Evolutionary conservation across 2,797 vertebrate genomes (phyloP).

Genomic region (Hydrocynus forskahlii): DNA sequence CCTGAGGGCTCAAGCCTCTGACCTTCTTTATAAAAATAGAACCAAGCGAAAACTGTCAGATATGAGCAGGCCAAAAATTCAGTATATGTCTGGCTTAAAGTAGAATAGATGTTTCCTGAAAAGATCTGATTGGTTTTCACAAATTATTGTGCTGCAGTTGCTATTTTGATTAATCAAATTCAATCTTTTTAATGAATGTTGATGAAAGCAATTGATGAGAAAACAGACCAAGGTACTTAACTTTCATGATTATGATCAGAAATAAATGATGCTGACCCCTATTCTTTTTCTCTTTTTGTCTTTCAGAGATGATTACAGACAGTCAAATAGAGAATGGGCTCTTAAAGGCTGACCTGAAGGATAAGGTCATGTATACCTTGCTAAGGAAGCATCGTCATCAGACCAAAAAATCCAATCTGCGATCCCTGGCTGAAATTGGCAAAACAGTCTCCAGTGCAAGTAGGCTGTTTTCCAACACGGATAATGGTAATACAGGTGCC

Average conservation of each 20-base stretch:
- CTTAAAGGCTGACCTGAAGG: slow-evolving; percentile 90
- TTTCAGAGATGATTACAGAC: slow-evolving; percentile 91
- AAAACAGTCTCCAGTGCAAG: slow-evolving; percentile 99
- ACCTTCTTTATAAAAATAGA: slow-evolving; percentile 74
- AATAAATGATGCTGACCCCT: not conserved
- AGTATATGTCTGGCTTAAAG: slow-evolving; percentile 27
- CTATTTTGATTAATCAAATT: not conserved
- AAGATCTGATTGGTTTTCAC: too few relatives aligned
- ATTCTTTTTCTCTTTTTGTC: slow-evolving; percentile 9
- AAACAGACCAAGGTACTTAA: not conserved
- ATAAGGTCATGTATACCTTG: slow-evolving; percentile 95
- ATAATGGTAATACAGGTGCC: slow-evolving; percentile 93
- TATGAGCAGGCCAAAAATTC: slow-evolving; percentile 31
- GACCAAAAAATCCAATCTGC: slow-evolving; percentile 98
- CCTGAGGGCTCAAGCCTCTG: slow-evolving; percentile 63
- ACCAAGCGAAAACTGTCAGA: slow-evolving; percentile 62
- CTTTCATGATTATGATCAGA: not conserved
- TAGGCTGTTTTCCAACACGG: slow-evolving; percentile 97
- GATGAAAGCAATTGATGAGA: not conserved
- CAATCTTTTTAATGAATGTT: not conserved
- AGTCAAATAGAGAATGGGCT: slow-evolving; percentile 93
- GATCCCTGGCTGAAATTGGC: slow-evolving; percentile 95
- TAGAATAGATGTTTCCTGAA: not conserved
- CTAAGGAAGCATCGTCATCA: slow-evolving; percentile 96
- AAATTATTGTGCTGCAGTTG: not conserved